Evolutionary conservation across 2,888 invertebrate species (phyloP).

Genomic region (Cantharis flavilabris): DNA sequence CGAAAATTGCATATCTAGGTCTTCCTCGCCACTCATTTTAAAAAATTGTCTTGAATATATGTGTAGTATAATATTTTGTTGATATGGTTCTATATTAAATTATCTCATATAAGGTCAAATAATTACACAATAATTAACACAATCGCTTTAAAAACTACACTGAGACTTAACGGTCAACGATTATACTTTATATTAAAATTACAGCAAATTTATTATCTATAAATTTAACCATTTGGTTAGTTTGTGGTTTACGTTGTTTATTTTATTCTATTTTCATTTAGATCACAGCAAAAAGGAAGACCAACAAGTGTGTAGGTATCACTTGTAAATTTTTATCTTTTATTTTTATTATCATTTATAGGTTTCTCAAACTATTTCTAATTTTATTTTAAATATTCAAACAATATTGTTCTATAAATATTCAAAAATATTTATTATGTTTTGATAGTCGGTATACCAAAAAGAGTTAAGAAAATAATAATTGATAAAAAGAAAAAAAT

Average conservation of each 20-base stretch:
- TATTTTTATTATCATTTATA: background rate
- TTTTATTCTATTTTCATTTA: background rate
- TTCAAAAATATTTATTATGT: background rate
- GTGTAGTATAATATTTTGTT: background rate
- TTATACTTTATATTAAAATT: background rate
- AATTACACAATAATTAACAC: conserved; percentile 1
- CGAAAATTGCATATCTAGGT: conserved; percentile 61
- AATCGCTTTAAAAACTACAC: background rate
- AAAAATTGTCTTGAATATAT: background rate
- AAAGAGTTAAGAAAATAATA: background rate
- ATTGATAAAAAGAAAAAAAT: background rate
- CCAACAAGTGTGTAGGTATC: background rate
- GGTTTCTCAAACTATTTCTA: background rate
- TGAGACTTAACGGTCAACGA: background rate
- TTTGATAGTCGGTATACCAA: background rate
- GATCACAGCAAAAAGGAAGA: background rate
- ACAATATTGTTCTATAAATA: background rate
- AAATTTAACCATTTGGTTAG: background rate
- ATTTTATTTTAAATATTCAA: background rate
- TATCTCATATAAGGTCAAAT: background rate
- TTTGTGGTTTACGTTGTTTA: background rate
- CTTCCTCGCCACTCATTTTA: conserved; percentile 19
- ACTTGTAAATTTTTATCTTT: background rate
- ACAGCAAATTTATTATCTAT: background rate
- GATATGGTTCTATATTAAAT: conserved; percentile 16